These are phyloP conservation scores for Popillia japonica DNA, from an alignment of 1,140 invertebrate genomes.

Conservation along the genomic window DNA sequence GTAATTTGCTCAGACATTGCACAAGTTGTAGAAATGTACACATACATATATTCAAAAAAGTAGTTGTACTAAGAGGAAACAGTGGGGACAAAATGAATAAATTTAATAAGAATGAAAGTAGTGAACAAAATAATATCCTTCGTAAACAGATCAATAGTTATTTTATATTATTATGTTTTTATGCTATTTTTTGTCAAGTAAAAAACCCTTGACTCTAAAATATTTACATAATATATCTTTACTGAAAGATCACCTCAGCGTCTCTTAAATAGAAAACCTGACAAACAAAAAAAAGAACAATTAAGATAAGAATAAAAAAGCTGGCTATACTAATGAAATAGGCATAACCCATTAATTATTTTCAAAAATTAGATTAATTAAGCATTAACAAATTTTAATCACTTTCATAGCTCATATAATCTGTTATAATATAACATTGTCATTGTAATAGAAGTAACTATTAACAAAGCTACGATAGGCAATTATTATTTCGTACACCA, in stretches of 20 bases:
- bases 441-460: background rate
- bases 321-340: no score
- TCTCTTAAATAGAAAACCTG: no score
- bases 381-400: no score
- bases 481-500: background rate
- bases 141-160: background rate
- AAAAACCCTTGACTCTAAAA: no score
- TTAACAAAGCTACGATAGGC: background rate
- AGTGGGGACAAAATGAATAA: background rate
- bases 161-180: background rate
- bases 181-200: no score
- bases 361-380: no score
- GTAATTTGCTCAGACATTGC: constrained; percentile 9
- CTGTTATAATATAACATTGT: background rate
- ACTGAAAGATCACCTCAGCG: no score
- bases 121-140: background rate
- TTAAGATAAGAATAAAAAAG: no score
- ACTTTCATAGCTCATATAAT: no score
- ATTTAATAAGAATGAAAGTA: background rate
- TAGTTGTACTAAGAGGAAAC: background rate
- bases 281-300: no score
- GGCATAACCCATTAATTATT: no score
- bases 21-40: constrained; percentile 6
- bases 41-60: constrained; percentile 1
- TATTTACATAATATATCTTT: no score